These are phyloP conservation scores for Siniperca undulata DNA, from an alignment of 2,797 vertebrate genomes.

Conservation along the genomic window DNA sequence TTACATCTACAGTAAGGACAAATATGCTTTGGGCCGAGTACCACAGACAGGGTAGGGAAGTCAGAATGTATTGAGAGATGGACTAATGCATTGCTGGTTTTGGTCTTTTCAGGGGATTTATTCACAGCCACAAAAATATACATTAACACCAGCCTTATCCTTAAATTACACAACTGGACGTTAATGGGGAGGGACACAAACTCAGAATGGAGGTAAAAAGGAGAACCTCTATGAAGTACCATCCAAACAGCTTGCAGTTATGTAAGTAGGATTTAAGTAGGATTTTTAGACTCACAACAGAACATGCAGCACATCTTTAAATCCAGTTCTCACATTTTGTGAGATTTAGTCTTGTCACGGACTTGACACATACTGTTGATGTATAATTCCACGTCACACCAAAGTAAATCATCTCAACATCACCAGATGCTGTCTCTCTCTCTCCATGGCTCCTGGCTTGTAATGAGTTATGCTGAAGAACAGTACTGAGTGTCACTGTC, in stretches of 20 bases:
- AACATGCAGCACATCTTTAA: conserved; percentile 62
- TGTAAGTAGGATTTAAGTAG: conserved; percentile 58
- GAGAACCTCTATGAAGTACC: conserved; percentile 39
- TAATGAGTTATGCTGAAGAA: conserved; percentile 51
- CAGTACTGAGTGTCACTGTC: conserved; percentile 27
- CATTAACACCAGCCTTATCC: neutral
- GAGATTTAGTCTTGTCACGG: conserved; percentile 57
- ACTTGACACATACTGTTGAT: conserved; percentile 49
- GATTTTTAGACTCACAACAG: conserved; percentile 53
- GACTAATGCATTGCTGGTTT: neutral
- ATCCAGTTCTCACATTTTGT: conserved; percentile 58
- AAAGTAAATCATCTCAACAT: conserved; percentile 65
- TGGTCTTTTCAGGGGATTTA: neutral
- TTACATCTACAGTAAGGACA: conserved; percentile 2
- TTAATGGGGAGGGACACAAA: conserved; percentile 2
- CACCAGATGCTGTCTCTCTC: conserved; percentile 42
- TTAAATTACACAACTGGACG: conserved; percentile 27
- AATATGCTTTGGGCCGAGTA: neutral
- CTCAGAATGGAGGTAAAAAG: conserved; percentile 30
- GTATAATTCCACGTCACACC: conserved; percentile 58
- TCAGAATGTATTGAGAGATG: neutral
- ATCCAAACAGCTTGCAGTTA: conserved; percentile 56
- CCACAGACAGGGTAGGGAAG: neutral
- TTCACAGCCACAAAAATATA: neutral
- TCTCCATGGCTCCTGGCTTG: conserved; percentile 31